A percentile compares a stretch with the other conserved stretches of the same genome.
phyloP scores from a whole-genome alignment of 1,140 invertebrate genomes.

The Hyles euphorbiae region DNA sequence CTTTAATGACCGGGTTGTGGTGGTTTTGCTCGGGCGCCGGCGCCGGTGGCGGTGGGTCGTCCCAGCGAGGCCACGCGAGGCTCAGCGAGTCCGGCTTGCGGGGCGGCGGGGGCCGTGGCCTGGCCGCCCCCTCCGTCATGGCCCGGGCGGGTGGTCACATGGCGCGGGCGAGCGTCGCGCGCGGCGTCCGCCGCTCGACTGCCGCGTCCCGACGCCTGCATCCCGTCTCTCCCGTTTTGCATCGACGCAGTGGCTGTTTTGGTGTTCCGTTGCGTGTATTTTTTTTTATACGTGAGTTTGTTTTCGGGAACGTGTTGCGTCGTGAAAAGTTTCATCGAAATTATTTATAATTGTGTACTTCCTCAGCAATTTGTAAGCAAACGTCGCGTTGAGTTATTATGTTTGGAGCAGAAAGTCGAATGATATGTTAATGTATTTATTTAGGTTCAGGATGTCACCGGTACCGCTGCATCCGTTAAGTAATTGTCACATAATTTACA shows the following conservation, averaged over 20 bases:
- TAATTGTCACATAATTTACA: too few species aligned
- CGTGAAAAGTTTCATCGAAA: too few species aligned
- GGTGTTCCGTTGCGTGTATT: conserved; percentile 16
- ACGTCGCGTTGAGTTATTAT: too few species aligned
- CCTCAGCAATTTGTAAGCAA: too few species aligned
- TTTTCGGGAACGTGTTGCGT: conserved; percentile 14
- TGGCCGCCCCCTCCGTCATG: conserved; percentile 65
- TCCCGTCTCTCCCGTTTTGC: conserved; percentile 23
- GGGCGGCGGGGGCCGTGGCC: conserved; percentile 66
- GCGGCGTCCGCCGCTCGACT: conserved; percentile 58
- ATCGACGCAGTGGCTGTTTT: conserved; percentile 40
- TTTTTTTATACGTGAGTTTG: conserved; percentile 11
- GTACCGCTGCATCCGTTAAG: too few species aligned
- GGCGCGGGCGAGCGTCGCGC: conserved; percentile 51
- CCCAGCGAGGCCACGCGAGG: conserved; percentile 56
- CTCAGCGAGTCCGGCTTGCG: conserved; percentile 63
- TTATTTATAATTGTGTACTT: too few species aligned
- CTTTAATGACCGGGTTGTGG: conserved; percentile 46
- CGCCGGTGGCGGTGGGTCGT: conserved; percentile 63
- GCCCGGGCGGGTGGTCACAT: conserved; percentile 42
- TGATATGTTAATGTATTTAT: too few species aligned
- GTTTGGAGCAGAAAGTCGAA: too few species aligned
- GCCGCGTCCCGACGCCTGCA: conserved; percentile 37
- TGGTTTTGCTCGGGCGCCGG: conserved; percentile 48
- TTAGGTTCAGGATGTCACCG: too few species aligned